Conservation (phyloP, 2,113 vertebrate species). For the Cheilinus undulatus region DNA sequence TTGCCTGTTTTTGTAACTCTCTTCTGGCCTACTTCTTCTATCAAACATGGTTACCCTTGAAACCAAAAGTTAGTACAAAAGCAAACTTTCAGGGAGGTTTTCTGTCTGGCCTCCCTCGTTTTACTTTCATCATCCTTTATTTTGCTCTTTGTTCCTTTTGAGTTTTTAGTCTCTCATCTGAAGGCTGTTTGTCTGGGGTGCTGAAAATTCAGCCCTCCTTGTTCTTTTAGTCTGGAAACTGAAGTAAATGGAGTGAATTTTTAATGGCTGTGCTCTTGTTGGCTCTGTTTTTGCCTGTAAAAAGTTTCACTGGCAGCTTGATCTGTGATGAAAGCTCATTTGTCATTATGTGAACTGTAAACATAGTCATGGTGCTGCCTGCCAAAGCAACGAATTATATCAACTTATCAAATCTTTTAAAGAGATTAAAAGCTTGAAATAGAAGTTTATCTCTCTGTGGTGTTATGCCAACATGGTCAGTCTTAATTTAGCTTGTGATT, state of each 20-base stretch:
- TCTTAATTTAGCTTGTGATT: not conserved
- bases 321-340: slow-evolving; percentile 24
- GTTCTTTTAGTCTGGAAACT: slow-evolving; percentile 27
- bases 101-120: slow-evolving; percentile 24
- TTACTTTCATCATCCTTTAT: slow-evolving; percentile 20
- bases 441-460: not conserved
- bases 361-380: not conserved
- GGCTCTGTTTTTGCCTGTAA: slow-evolving; percentile 23
- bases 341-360: slow-evolving; percentile 35
- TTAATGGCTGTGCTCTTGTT: slow-evolving; percentile 20
- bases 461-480: not conserved
- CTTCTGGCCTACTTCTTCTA: not conserved
- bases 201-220: slow-evolving; percentile 30
- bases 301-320: slow-evolving; percentile 19
- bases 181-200: slow-evolving; percentile 45
- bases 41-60: slow-evolving; percentile 26
- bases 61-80: not conserved
- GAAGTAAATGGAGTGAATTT: slow-evolving; percentile 43
- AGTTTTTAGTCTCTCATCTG: slow-evolving; percentile 30
- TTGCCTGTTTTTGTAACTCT: slow-evolving; percentile 9
- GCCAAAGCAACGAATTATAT: not conserved
- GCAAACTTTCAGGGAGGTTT: slow-evolving; percentile 29
- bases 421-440: not conserved
- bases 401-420: not conserved
- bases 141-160: slow-evolving; percentile 27